These are phyloP conservation scores for Dinothrombium tinctorium DNA, from an alignment of 1,140 invertebrate species.

Conservation along the genomic window DNA sequence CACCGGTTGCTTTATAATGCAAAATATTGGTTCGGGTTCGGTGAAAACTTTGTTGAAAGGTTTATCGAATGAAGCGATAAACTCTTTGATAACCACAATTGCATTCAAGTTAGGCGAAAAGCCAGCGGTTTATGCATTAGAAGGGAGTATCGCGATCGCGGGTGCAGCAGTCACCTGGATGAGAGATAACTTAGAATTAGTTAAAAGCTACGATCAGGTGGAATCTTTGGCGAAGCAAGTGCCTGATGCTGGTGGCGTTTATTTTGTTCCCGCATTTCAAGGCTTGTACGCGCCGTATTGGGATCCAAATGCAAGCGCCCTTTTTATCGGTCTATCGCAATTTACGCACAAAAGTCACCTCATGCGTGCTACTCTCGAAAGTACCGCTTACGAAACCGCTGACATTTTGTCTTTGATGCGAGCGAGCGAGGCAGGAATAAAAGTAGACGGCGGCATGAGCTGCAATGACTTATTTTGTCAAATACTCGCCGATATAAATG, in stretches of 20 bases:
- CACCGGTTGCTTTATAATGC: slow-evolving; percentile 85
- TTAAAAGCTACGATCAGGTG: slow-evolving; percentile 43
- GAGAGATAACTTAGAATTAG: slow-evolving; percentile 55
- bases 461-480: slow-evolving; percentile 77
- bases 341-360: slow-evolving; percentile 81
- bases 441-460: slow-evolving; percentile 75
- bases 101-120: slow-evolving; percentile 66
- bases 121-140: slow-evolving; percentile 50
- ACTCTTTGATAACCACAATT: slow-evolving; percentile 76
- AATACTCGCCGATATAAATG: slow-evolving; percentile 68
- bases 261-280: slow-evolving; percentile 80
- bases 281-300: slow-evolving; percentile 87
- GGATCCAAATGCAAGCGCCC: slow-evolving; percentile 71
- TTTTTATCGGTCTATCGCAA: slow-evolving; percentile 59
- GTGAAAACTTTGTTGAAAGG: slow-evolving; percentile 7
- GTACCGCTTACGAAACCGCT: slow-evolving; percentile 81
- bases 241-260: slow-evolving; percentile 54
- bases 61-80: slow-evolving; percentile 23
- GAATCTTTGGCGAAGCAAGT: slow-evolving; percentile 47
- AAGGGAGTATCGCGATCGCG: slow-evolving; percentile 71
- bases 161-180: slow-evolving; percentile 72
- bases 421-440: slow-evolving; percentile 3
- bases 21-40: slow-evolving; percentile 50
- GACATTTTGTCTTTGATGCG: slow-evolving; percentile 21
- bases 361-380: slow-evolving; percentile 71